These are phyloP conservation scores for Drosophila algonquin DNA, from an alignment of 2,888 invertebrate genomes.

Conservation along the genomic window DNA sequence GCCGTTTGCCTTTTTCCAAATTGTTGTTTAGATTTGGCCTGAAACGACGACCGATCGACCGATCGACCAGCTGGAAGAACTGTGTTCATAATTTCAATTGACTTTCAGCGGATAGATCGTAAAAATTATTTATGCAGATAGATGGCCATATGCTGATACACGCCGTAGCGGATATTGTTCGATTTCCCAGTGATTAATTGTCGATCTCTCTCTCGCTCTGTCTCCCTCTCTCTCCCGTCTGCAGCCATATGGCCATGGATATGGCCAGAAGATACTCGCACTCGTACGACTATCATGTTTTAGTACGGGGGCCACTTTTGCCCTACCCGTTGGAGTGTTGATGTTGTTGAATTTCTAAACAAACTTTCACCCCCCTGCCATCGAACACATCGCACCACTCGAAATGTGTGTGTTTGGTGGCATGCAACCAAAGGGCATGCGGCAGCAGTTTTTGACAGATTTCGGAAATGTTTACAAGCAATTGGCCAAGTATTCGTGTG, in stretches of 20 bases:
- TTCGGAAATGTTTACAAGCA: conserved; percentile 70
- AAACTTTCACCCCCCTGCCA: conserved; percentile 49
- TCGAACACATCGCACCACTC: conserved; percentile 3
- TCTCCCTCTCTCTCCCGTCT: too few relatives aligned
- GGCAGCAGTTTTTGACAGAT: conserved; percentile 60
- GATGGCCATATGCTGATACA: conserved; percentile 6
- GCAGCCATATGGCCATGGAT: conserved; percentile 39
- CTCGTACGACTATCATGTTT: conserved; percentile 56
- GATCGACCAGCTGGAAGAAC: conserved; percentile 25
- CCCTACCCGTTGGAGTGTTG: conserved; percentile 50
- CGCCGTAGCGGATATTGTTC: conserved; percentile 53
- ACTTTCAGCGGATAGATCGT: conserved; percentile 42
- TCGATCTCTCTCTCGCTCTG: background rate
- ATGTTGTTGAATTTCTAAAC: conserved; percentile 70
- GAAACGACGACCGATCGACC: background rate
- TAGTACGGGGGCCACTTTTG: conserved; percentile 33
- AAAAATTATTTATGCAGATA: conserved; percentile 44
- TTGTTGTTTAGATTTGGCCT: conserved; percentile 55
- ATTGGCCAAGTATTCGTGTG: conserved; percentile 16
- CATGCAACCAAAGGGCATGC: conserved; percentile 47
- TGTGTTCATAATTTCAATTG: conserved; percentile 71
- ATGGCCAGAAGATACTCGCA: too few relatives aligned
- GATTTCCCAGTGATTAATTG: conserved; percentile 68
- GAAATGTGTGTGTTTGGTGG: conserved; percentile 66
- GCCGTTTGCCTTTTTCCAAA: conserved; percentile 48